Evolutionary conservation across 1,140 invertebrate genomes (phyloP), one percentile per base, ranked within the genome.

Genomic region (Drusus annulatus): DNA sequence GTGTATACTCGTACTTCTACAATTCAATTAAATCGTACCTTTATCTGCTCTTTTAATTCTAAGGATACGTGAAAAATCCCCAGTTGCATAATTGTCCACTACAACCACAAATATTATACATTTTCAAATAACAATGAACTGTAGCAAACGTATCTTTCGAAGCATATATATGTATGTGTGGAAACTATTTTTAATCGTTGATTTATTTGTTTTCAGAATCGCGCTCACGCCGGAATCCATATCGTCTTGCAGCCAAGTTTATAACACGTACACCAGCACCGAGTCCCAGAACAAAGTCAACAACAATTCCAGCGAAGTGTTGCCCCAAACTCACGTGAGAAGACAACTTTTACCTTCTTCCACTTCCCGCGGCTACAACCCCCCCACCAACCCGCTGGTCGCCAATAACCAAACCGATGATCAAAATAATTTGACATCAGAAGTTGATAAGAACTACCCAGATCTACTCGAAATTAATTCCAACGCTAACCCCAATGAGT

Each of bases 391-490:
- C 71, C 51, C 51, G 0, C 3, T 31, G n/a, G 15, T 25, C 8
- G 16, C 52, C 23, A 31, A 58, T 3, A 28, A 75, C n/a, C 15
- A 58, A 79, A 89, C 90, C 50, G 89, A 86, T 13, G 88, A 90
- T 56, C 91, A 90, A 85, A 91, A 90, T 85, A 90, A 93, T 88
- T 85, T 92, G 36, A 89, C 88, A 85, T 86, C 86, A 65, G 89
- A 93, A 85, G 90, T 91, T 84, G 92, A 93, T 80, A 91, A 90
- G 81, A 92, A 91, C 85, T 93, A 92, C 80, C 93, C 93, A 0
- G 93, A 94, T 84, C 89, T 94, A 15, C 88, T 94, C 83, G 93
- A 93, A 86, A 91, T 92, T 84, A 92, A 91, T 83, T 91, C 91
- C 79, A 87, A 87, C 78, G 85, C 86, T 0, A 87, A 87, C 83